These are phyloP conservation scores for Scyliorhinus canicula DNA, from an alignment of 2,797 vertebrate genomes.

Conservation along the genomic window DNA sequence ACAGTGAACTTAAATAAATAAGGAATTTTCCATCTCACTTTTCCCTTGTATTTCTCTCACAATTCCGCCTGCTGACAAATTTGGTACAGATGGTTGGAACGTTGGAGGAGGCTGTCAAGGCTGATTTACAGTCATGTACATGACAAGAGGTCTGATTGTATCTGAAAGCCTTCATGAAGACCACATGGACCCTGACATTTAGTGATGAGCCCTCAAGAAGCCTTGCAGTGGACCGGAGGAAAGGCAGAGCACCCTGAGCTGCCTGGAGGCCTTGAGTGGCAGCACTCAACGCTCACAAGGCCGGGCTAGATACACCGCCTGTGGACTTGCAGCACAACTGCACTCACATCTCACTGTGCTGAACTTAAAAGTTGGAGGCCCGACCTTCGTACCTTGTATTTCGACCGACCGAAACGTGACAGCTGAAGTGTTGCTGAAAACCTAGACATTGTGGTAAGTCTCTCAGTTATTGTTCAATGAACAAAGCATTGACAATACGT, in stretches of 20 bases:
- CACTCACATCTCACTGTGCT: slow-evolving; percentile 23
- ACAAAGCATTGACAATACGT: neutral
- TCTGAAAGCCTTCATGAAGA: slow-evolving; percentile 64
- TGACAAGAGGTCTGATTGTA: slow-evolving; percentile 76
- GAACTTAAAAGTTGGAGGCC: slow-evolving; percentile 12
- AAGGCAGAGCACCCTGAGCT: slow-evolving; percentile 62
- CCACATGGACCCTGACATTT: slow-evolving; percentile 76
- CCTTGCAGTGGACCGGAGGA: slow-evolving; percentile 62
- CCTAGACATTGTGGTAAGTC: neutral
- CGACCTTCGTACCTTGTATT: no score
- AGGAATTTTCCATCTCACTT: slow-evolving; percentile 16
- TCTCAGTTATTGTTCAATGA: neutral
- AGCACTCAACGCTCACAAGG: slow-evolving; percentile 40
- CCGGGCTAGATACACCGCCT: slow-evolving; percentile 20
- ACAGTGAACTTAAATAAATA: slow-evolving; percentile 27
- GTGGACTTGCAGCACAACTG: slow-evolving; percentile 30
- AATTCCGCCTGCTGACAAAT: slow-evolving; percentile 72
- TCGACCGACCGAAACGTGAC: neutral
- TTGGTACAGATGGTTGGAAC: slow-evolving; percentile 82
- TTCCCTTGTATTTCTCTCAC: slow-evolving; percentile 43
- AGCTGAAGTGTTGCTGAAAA: slow-evolving; percentile 1
- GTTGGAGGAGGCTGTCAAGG: slow-evolving; percentile 75
- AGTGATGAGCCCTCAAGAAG: slow-evolving; percentile 64
- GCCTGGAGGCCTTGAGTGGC: slow-evolving; percentile 57
- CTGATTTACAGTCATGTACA: slow-evolving; percentile 61